Evolutionary conservation across 2,797 vertebrate genomes (phyloP).

Genomic region (Hafferia zeledoni): DNA sequence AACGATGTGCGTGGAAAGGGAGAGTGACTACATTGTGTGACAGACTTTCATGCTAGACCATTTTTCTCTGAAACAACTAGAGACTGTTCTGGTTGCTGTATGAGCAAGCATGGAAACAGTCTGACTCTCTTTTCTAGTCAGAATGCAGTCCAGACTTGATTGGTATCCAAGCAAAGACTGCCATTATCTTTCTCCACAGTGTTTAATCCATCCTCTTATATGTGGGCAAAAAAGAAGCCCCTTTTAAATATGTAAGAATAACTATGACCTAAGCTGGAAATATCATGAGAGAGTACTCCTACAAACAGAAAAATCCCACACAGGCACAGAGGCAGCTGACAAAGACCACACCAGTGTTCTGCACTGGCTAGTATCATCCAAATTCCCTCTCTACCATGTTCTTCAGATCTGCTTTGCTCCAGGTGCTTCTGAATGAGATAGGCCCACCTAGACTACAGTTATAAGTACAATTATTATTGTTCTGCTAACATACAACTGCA

Average conservation of each 20-base stretch:
- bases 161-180: neutral
- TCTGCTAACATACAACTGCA: neutral
- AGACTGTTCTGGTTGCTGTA: neutral
- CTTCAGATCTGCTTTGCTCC: neutral
- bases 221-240: neutral
- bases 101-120: neutral
- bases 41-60: neutral
- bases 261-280: neutral
- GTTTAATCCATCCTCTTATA: neutral
- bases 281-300: neutral
- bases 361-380: neutral
- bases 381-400: neutral
- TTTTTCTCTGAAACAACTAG: conserved; percentile 18
- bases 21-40: neutral
- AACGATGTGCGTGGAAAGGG: neutral
- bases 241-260: neutral
- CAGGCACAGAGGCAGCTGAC: neutral
- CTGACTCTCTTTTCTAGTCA: neutral
- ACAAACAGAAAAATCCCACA: neutral
- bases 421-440: neutral
- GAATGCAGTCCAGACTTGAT: neutral
- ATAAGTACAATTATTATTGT: neutral
- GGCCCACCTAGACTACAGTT: neutral
- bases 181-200: neutral
- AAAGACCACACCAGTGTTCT: neutral